Percentiles rank a stretch among this genome's conserved stretches.
Evolutionary conservation across 2,888 invertebrate genomes (phyloP).

Genomic region (Melanchra persicariae): DNA sequence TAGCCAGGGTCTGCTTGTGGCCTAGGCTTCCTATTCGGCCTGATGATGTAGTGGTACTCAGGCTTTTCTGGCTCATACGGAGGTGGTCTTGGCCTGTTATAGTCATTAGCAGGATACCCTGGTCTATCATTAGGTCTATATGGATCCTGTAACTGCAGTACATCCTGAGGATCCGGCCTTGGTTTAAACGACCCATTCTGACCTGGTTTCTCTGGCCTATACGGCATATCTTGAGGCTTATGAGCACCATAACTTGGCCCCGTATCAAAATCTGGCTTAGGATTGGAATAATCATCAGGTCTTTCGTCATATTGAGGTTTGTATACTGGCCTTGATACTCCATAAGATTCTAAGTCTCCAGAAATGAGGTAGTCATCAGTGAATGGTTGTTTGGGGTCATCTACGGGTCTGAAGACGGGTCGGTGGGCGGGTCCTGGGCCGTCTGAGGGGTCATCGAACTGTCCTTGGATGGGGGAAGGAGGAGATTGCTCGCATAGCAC

Average conservation of each 20-base stretch:
- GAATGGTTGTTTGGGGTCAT: constrained; percentile 78
- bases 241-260: constrained; percentile 83
- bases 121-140: constrained; percentile 61
- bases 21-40: constrained; percentile 82
- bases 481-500: constrained; percentile 85
- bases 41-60: constrained; percentile 80
- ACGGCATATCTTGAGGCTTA: constrained; percentile 81
- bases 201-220: constrained; percentile 69
- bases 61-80: constrained; percentile 78
- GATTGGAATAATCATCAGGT: constrained; percentile 80
- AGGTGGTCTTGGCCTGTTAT: constrained; percentile 63
- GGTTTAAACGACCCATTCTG: constrained; percentile 54
- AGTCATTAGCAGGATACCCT: constrained; percentile 67
- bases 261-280: constrained; percentile 77
- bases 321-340: constrained; percentile 65
- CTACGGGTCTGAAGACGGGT: constrained; percentile 82
- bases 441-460: constrained; percentile 76
- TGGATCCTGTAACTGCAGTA: constrained; percentile 77
- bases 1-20: constrained; percentile 61
- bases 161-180: constrained; percentile 77
- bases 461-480: constrained; percentile 80
- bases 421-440: constrained; percentile 68
- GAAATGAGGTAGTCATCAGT: constrained; percentile 75
- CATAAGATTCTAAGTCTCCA: constrained; percentile 71
- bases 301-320: constrained; percentile 74